phyloP scores from a whole-genome alignment of 2,113 vertebrate genomes.

The Phrynocephalus versicolor region DNA sequence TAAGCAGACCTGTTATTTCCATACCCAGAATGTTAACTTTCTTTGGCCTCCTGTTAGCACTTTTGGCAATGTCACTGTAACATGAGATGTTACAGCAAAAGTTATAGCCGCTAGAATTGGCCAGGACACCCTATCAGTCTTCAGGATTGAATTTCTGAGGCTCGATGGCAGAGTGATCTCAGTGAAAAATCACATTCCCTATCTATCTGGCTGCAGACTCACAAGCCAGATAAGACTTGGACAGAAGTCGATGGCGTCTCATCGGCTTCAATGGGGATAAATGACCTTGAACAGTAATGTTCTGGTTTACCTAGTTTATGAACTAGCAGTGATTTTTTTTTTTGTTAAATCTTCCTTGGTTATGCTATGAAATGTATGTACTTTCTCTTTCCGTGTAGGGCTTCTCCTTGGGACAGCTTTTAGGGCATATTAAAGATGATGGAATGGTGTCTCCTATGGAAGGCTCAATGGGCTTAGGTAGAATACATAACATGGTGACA shows the following conservation, averaged over 20 bases:
- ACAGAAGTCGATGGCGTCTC: neutral
- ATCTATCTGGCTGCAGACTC: constrained; percentile 58
- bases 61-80: constrained; percentile 68
- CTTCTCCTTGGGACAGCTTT: constrained; percentile 60
- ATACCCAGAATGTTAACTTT: constrained; percentile 42
- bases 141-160: constrained; percentile 47
- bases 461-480: neutral
- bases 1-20: constrained; percentile 43
- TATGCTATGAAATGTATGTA: constrained; percentile 52
- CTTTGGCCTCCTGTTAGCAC: constrained; percentile 57
- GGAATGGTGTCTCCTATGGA: neutral
- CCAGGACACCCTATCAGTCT: constrained; percentile 42
- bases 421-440: constrained; percentile 43
- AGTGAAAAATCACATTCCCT: constrained; percentile 70
- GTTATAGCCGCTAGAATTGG: constrained; percentile 58
- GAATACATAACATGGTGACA: neutral
- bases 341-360: constrained; percentile 24
- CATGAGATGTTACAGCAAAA: constrained; percentile 57
- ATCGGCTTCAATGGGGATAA: neutral
- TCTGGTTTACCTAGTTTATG: neutral
- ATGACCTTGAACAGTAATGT: neutral
- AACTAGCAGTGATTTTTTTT: neutral
- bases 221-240: neutral
- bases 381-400: constrained; percentile 60
- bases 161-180: constrained; percentile 63